phyloP scores from a whole-genome alignment of 2,797 vertebrate genomes.

The Miichthys miiuy region DNA sequence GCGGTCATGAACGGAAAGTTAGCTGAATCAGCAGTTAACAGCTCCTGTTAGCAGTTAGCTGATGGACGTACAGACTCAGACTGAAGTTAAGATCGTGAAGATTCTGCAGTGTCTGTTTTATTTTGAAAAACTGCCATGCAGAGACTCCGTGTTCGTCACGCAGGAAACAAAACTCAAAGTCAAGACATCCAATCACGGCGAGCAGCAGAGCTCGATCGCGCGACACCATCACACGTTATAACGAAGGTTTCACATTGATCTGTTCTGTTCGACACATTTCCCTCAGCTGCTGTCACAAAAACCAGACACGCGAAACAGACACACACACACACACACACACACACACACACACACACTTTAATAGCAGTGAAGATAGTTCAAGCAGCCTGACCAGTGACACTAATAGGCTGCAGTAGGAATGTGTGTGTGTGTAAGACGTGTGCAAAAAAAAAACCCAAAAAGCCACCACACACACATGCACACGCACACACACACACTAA shows the following conservation, averaged over 20 bases:
- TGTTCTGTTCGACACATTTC: not conserved
- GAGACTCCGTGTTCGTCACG: not conserved
- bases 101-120: no score
- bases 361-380: constrained; percentile 43
- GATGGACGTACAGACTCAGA: no score
- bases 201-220: constrained; percentile 20
- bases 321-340: constrained; percentile 16
- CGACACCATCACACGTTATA: constrained; percentile 9
- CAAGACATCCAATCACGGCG: constrained; percentile 22
- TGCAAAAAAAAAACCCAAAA: not conserved
- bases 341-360: constrained; percentile 33
- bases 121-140: no score
- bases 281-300: constrained; percentile 36
- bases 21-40: no score
- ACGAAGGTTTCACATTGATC: constrained; percentile 23
- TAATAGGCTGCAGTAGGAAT: constrained; percentile 39
- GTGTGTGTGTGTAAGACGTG: not conserved
- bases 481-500: constrained; percentile 25
- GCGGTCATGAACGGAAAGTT: no score
- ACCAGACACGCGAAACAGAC: constrained; percentile 26
- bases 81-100: no score
- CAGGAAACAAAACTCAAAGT: constrained; percentile 19
- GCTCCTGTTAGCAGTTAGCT: no score
- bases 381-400: constrained; percentile 52
- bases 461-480: constrained; percentile 16